Conservation (phyloP, 2,888 invertebrate genomes). For the Petrolisthes cinctipes region DNA sequence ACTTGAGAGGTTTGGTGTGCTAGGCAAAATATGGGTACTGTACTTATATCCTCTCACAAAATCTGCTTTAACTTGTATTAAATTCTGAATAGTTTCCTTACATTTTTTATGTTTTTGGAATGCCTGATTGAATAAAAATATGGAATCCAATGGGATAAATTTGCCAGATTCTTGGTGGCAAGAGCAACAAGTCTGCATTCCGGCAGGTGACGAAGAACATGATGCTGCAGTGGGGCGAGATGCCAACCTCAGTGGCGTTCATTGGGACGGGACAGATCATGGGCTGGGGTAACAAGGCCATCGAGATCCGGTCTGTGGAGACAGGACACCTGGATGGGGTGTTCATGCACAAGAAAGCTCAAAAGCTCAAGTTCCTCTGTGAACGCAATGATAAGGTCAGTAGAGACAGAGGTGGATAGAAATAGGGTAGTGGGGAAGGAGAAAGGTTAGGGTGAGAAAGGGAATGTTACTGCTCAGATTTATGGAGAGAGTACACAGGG, state of each 20-base stretch:
- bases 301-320: constrained; percentile 99
- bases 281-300: constrained; percentile 99
- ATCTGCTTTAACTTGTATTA: too few relatives aligned
- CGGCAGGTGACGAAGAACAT: constrained; percentile 76
- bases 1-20: too few relatives aligned
- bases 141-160: too few relatives aligned
- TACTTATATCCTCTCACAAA: too few relatives aligned
- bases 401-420: not conserved
- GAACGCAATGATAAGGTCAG: constrained; percentile 97
- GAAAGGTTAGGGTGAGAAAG: not conserved
- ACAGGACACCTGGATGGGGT: constrained; percentile 99
- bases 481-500: too few relatives aligned
- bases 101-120: not conserved
- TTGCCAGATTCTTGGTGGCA: too few relatives aligned
- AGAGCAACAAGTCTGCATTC: constrained; percentile 66
- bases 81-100: not conserved
- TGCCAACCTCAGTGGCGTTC: constrained; percentile 98
- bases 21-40: too few relatives aligned
- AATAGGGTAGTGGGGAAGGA: not conserved
- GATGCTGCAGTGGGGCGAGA: constrained; percentile 95
- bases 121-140: not conserved
- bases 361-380: constrained; percentile 99
- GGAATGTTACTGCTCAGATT: too few relatives aligned
- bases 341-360: constrained; percentile 99
- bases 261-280: constrained; percentile 99